phyloP scores from a whole-genome alignment of 2,113 vertebrate genomes.

The Bubalus kerabau region DNA sequence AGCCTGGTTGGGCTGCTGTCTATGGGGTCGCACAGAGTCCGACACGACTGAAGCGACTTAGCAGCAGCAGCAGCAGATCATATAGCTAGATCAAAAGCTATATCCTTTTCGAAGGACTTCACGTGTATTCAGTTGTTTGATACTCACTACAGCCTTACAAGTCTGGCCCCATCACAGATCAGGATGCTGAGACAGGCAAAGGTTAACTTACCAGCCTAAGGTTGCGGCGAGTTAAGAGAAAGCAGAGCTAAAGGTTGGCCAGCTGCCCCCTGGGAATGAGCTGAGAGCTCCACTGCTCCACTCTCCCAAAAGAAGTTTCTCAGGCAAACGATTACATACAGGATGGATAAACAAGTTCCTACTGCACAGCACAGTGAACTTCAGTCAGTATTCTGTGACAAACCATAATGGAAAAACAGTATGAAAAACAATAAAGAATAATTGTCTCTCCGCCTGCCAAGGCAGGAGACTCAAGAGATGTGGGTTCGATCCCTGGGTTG shows the following conservation, averaged over 20 bases:
- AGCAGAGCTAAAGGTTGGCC: not conserved
- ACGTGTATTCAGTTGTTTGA: fast-evolving
- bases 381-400: not conserved
- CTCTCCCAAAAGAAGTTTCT: not conserved
- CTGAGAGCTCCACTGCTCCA: fast-evolving
- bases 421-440: not conserved
- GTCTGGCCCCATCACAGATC: fast-evolving
- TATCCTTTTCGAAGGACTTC: not conserved
- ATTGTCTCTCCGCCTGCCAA: not conserved
- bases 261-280: too few species aligned
- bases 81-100: fast-evolving
- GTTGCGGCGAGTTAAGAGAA: not conserved
- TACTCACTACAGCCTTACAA: not conserved
- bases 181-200: not conserved
- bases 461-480: not conserved
- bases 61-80: too few species aligned
- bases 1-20: too few species aligned
- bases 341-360: not conserved
- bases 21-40: too few species aligned
- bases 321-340: not conserved
- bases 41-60: too few species aligned
- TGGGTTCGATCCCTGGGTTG: not conserved
- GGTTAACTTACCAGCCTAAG: not conserved
- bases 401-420: not conserved
- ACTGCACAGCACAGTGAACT: not conserved